Percentiles rank a stretch among this genome's conserved stretches.
Evolutionary conservation across 2,888 invertebrate species (phyloP).

Genomic region (Xestia ashworthii): DNA sequence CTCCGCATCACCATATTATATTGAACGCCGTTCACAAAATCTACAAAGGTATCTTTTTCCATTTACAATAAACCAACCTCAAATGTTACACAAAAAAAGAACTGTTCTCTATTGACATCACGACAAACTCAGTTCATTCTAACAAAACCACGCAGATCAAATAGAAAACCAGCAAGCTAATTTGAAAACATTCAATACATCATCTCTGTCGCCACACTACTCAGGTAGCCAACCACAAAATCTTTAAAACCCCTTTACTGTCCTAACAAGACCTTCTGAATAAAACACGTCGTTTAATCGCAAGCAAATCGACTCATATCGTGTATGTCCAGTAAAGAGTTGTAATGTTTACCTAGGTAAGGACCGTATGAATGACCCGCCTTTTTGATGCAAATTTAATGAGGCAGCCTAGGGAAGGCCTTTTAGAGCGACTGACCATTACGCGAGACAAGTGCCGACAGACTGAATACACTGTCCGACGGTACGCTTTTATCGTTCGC

Average conservation of each 20-base stretch:
- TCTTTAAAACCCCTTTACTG: slow-evolving; percentile 6
- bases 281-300: slow-evolving; percentile 48
- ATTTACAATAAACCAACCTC: not conserved
- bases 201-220: slow-evolving; percentile 10
- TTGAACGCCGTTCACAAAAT: not conserved
- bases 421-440: slow-evolving; percentile 85
- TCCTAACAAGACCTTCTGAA: slow-evolving; percentile 21
- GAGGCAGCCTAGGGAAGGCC: slow-evolving; percentile 79
- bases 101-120: not conserved
- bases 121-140: not conserved
- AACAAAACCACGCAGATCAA: slow-evolving; percentile 8
- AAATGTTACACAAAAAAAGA: not conserved
- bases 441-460: slow-evolving; percentile 78
- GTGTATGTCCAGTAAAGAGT: slow-evolving; percentile 63
- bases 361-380: slow-evolving; percentile 76
- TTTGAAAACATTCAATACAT: slow-evolving; percentile 14
- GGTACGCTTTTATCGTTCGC: slow-evolving; percentile 57
- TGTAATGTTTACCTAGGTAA: slow-evolving; percentile 75
- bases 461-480: slow-evolving; percentile 80
- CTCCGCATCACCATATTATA: not conserved
- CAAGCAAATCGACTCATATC: slow-evolving; percentile 57
- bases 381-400: slow-evolving; percentile 87
- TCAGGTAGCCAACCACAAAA: slow-evolving; percentile 32
- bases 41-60: not conserved
- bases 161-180: not conserved